These are phyloP conservation scores for Drosophila elegans DNA, from an alignment of 1,140 invertebrate species.

Conservation along the genomic window DNA sequence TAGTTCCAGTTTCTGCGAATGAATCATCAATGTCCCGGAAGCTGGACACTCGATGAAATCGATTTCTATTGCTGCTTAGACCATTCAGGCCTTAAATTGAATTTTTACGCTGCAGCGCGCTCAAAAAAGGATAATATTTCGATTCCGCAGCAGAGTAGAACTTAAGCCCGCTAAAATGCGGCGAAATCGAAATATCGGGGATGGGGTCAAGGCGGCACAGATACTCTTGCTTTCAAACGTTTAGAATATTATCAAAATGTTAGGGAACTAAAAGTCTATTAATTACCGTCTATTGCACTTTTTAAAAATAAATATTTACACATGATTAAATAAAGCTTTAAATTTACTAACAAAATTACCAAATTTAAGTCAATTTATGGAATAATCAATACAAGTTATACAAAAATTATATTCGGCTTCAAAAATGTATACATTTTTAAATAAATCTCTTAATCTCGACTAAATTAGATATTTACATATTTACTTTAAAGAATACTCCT, in stretches of 20 bases:
- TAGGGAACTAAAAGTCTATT: too few relatives aligned
- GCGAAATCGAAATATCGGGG: neutral
- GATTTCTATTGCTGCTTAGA: conserved; percentile 36
- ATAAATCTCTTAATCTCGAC: too few relatives aligned
- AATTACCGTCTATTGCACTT: too few relatives aligned
- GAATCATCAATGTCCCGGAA: conserved; percentile 29
- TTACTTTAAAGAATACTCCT: too few relatives aligned
- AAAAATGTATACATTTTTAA: too few relatives aligned
- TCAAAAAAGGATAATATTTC: conserved; percentile 32
- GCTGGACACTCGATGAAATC: conserved; percentile 4
- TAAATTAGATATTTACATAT: too few relatives aligned
- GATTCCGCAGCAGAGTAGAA: conserved; percentile 2
- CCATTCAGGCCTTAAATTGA: conserved; percentile 48
- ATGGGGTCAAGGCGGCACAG: neutral
- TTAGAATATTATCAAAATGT: neutral
- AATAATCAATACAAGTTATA: too few relatives aligned
- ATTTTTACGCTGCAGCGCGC: conserved; percentile 46
- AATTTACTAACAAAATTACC: too few relatives aligned
- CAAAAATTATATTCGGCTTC: too few relatives aligned
- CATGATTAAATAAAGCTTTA: too few relatives aligned
- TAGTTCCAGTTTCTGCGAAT: conserved; percentile 26
- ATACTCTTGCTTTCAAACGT: neutral
- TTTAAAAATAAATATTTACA: too few relatives aligned
- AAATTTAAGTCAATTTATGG: too few relatives aligned
- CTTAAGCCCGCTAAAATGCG: conserved; percentile 12